Evolutionary conservation across 2,797 vertebrate genomes (phyloP).

Genomic region (Hydrocynus forskahlii): DNA sequence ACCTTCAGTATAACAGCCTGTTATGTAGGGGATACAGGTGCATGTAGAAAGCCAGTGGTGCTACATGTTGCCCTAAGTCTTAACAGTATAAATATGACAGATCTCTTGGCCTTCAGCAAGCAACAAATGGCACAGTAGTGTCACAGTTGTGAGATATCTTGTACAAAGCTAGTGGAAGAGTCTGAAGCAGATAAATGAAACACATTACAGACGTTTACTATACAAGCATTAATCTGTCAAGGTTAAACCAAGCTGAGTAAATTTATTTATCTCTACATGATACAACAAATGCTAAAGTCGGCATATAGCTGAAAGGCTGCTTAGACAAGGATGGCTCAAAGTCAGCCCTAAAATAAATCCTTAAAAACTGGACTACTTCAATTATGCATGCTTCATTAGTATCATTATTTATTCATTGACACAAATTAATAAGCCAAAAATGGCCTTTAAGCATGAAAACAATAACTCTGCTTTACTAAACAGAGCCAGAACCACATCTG

Average conservation of each 20-base stretch:
- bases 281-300: neutral
- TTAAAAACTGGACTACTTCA: slow-evolving; percentile 44
- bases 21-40: neutral
- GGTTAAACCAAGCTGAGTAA: slow-evolving; percentile 23
- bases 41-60: neutral
- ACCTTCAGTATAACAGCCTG: neutral
- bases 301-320: slow-evolving; percentile 4
- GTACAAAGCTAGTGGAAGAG: slow-evolving; percentile 4
- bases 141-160: neutral
- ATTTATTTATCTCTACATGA: slow-evolving; percentile 21
- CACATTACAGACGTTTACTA: neutral
- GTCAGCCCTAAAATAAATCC: slow-evolving; percentile 36
- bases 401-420: slow-evolving; percentile 42
- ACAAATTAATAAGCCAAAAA: slow-evolving; percentile 50
- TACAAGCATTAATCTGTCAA: slow-evolving; percentile 27
- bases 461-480: slow-evolving; percentile 33
- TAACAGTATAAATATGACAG: neutral
- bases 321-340: slow-evolving; percentile 9
- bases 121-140: neutral
- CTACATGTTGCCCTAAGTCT: neutral
- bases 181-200: slow-evolving; percentile 1
- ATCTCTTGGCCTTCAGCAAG: neutral
- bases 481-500: slow-evolving; percentile 35
- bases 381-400: slow-evolving; percentile 48
- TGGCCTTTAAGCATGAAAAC: slow-evolving; percentile 42